Evolutionary conservation across 2,113 vertebrate species (phyloP), one percentile per base, ranked within the genome.

Genomic region (Triplophysa tibetana): DNA sequence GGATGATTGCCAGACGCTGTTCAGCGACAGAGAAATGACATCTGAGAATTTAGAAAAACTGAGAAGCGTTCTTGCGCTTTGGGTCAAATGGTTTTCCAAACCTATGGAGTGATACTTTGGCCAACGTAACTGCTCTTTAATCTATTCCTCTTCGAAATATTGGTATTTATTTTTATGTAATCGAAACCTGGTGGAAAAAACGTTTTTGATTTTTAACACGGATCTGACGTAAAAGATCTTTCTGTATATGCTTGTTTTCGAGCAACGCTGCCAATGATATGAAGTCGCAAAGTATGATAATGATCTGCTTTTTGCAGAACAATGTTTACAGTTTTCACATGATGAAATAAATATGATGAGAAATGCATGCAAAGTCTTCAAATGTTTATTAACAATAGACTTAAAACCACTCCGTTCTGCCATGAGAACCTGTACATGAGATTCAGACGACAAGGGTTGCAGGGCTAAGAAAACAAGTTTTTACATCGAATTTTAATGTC

Each of bases 111-210:
- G 50, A 65, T n/a, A 11, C 7, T 12, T 41, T 45, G 56, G 26
- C 4, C 19, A 6, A n/a, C n/a, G n/a, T n/a, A n/a, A 11, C 26
- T 8, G 5, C 7, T 10, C 41, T 23, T 41, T 60, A 1, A 41
- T 3, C 19, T 48, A 19, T 50, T 26, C 17, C 48, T 75, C 2
- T 23, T 77, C 29, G 11, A 66, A 33, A 21, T 58, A 56, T 8
- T 9, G 4, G 38, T 70, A 66, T 78, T 62, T 78, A 14, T 58
- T 72, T 65, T 72, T 65, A n/a, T 82, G 73, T 73, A 33, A 64
- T 12, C 4, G 4, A 33, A 5, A 63, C n/a, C 56, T 16, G 12
- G 9, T 16, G 6, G 19, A 41, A 14, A n/a, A 60, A 60, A 23
- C 3, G 1, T 10, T 8, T 38, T 29, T 23, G n/a, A 58, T 58